phyloP scores from a whole-genome alignment of 1,140 invertebrate species.

The Antheraea pernyi region DNA sequence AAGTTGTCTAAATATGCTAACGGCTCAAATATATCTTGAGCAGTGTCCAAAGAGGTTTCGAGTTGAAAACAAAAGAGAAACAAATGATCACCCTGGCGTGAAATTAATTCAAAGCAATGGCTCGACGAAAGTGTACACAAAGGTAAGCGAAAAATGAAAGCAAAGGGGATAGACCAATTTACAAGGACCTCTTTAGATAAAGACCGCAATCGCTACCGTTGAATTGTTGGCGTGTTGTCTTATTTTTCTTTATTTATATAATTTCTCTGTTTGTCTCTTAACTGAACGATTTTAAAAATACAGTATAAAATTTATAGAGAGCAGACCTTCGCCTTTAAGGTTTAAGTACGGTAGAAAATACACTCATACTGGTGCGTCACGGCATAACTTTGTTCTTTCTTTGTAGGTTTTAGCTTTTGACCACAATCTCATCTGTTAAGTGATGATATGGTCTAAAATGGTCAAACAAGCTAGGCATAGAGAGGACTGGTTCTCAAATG shows the following conservation, averaged over 20 bases:
- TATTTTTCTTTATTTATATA: constrained; percentile 11
- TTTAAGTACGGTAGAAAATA: background rate
- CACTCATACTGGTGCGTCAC: no score
- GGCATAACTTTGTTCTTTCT: no score
- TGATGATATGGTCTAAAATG: no score
- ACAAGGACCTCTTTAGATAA: constrained; percentile 49
- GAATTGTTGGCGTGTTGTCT: constrained; percentile 19
- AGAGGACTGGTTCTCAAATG: no score
- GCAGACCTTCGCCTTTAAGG: no score
- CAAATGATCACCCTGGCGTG: constrained; percentile 43
- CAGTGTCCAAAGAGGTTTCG: constrained; percentile 42
- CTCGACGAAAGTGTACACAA: constrained; percentile 59
- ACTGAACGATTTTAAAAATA: constrained; percentile 7
- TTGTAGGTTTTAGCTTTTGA: no score
- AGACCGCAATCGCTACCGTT: constrained; percentile 41
- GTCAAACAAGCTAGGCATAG: no score
- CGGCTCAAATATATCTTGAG: constrained; percentile 51
- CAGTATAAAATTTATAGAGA: background rate
- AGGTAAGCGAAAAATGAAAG: constrained; percentile 33
- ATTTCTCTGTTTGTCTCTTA: background rate
- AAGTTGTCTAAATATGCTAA: constrained; percentile 48
- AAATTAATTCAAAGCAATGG: constrained; percentile 65
- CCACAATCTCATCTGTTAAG: no score
- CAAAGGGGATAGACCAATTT: constrained; percentile 47
- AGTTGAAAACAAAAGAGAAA: constrained; percentile 8